Evolutionary conservation across 2,113 vertebrate genomes (phyloP).

Genomic region (Dascyllus trimaculatus): DNA sequence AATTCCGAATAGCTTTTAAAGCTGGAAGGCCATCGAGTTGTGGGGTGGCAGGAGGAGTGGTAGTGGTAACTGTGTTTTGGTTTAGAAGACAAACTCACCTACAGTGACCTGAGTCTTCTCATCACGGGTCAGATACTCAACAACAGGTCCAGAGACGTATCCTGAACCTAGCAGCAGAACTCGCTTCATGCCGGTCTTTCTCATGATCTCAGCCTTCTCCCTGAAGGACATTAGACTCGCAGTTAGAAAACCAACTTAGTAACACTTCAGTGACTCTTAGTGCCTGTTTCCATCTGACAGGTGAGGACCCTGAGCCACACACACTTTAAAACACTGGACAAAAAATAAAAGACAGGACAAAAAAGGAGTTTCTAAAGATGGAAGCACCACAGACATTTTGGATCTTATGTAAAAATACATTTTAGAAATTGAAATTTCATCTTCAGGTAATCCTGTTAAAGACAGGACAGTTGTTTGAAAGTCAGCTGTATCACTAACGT

Average conservation of each 20-base stretch:
- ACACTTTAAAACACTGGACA: not conserved
- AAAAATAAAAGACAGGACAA: not conserved
- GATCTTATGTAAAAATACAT: not conserved
- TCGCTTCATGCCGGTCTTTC: conserved; percentile 88
- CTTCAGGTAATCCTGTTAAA: no score
- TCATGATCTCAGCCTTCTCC: conserved; percentile 87
- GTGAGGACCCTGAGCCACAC: not conserved
- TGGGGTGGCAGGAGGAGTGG: no score
- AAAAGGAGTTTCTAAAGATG: not conserved
- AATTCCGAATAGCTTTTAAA: no score
- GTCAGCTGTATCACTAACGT: no score
- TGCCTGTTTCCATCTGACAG: not conserved
- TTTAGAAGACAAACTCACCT: conserved; percentile 82
- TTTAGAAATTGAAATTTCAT: no score
- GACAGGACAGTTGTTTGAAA: no score
- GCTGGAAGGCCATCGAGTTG: no score
- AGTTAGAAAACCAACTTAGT: not conserved
- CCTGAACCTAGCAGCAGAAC: conserved; percentile 95
- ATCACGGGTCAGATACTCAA: conserved; percentile 94
- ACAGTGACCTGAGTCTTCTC: conserved; percentile 89
- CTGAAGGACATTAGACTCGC: conserved; percentile 73
- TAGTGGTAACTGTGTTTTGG: no score
- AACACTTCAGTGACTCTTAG: not conserved
- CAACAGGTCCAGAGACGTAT: conserved; percentile 93
- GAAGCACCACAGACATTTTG: not conserved